Conservation (phyloP, 2,797 vertebrate species). For the Okamejei kenojei region DNA sequence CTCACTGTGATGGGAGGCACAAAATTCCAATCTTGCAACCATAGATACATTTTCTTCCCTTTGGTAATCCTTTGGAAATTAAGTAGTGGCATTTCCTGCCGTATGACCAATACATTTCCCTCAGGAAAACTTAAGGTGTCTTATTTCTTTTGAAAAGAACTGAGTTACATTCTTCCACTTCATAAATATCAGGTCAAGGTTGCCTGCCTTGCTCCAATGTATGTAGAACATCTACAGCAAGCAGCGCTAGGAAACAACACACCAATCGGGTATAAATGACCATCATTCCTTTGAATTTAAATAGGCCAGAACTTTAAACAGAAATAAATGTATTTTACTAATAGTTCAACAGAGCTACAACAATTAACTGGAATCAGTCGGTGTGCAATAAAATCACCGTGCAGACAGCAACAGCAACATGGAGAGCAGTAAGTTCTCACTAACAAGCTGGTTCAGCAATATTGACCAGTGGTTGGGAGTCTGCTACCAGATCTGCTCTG, state of each 20-base stretch:
- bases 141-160: background rate
- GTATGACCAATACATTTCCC: background rate
- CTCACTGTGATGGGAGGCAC: no score
- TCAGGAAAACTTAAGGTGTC: background rate
- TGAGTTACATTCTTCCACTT: background rate
- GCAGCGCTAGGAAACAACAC: background rate
- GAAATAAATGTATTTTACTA: background rate
- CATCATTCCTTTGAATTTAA: background rate
- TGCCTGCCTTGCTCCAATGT: background rate
- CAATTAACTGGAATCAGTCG: background rate
- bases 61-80: background rate
- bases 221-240: background rate
- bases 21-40: no score
- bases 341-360: background rate
- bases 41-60: no score
- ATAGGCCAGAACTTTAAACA: background rate
- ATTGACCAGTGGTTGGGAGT: no score
- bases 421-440: no score
- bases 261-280: background rate
- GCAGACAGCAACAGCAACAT: no score
- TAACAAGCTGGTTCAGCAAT: no score
- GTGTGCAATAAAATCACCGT: no score
- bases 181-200: background rate
- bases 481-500: no score
- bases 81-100: background rate